phyloP scores from a whole-genome alignment of 1,140 invertebrate species.

The Listronotus bonariensis region DNA sequence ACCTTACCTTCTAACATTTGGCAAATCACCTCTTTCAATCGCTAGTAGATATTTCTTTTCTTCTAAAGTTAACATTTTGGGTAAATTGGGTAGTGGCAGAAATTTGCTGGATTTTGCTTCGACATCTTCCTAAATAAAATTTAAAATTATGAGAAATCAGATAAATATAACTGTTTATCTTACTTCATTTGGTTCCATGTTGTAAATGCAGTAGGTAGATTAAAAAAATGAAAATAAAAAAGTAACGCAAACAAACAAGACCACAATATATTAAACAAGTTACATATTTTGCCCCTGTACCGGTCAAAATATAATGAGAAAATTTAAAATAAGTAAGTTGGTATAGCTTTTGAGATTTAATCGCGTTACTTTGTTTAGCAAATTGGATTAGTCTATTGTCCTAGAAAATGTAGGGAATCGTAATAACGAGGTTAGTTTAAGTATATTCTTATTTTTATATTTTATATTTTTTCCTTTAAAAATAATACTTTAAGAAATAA shows the following conservation, averaged over 20 bases:
- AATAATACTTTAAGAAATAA: no score
- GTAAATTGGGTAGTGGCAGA: constrained; percentile 62
- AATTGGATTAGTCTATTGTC: constrained; percentile 14
- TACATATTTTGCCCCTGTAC: neutral
- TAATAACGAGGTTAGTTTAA: no score
- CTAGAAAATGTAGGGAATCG: neutral
- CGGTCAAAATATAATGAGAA: neutral
- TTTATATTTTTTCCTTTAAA: no score
- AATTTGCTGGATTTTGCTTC: constrained; percentile 31
- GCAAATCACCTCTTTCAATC: constrained; percentile 81
- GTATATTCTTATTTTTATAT: no score
- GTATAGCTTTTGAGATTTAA: constrained; percentile 12
- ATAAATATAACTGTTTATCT: neutral
- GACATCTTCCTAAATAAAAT: constrained; percentile 38
- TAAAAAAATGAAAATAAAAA: no score
- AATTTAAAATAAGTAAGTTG: constrained; percentile 1
- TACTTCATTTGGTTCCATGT: neutral
- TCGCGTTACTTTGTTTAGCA: constrained; percentile 13
- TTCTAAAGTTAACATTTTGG: constrained; percentile 72
- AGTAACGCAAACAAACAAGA: no score
- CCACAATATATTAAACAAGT: no score
- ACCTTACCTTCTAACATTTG: constrained; percentile 73
- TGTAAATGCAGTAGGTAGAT: no score
- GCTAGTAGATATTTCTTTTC: constrained; percentile 86
- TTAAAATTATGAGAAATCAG: neutral